Percentiles rank a stretch among this genome's conserved stretches.
phyloP scores from a whole-genome alignment of 2,113 vertebrate genomes.

The Candoia aspera region DNA sequence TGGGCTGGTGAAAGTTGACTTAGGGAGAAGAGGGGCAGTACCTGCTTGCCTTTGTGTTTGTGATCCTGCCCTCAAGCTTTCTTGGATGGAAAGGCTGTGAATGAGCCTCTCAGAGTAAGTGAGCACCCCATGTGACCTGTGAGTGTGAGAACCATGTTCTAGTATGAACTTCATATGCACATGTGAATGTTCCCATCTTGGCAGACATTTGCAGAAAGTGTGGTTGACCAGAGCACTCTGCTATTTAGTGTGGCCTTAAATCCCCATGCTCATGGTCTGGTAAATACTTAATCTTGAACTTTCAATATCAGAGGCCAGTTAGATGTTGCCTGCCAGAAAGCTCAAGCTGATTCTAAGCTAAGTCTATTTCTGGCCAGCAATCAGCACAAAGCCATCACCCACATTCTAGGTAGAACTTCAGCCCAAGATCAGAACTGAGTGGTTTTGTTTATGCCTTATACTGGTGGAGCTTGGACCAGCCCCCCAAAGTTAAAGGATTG shows the following conservation, averaged over 20 bases:
- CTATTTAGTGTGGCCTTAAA: neutral
- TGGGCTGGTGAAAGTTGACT: neutral
- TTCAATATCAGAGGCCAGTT: neutral
- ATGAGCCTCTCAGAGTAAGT: neutral
- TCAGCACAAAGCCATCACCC: neutral
- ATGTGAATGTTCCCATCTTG: neutral
- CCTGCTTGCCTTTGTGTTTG: neutral
- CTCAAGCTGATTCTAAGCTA: neutral
- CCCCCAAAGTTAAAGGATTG: neutral
- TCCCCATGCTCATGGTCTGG: neutral
- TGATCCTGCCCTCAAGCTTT: neutral
- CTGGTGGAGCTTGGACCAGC: neutral
- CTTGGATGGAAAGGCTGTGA: neutral
- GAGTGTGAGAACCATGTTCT: neutral
- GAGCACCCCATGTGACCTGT: too few relatives aligned
- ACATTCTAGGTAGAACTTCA: neutral
- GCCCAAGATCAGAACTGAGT: neutral
- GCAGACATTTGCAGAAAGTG: neutral
- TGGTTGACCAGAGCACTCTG: neutral
- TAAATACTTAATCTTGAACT: neutral
- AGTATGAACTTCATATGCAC: neutral
- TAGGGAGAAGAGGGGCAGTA: neutral
- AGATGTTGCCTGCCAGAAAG: neutral
- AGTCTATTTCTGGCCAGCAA: neutral
- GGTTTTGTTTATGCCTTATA: neutral